phyloP scores from a whole-genome alignment of 1,140 invertebrate genomes.

The Trachymyrmex septentrionalis region DNA sequence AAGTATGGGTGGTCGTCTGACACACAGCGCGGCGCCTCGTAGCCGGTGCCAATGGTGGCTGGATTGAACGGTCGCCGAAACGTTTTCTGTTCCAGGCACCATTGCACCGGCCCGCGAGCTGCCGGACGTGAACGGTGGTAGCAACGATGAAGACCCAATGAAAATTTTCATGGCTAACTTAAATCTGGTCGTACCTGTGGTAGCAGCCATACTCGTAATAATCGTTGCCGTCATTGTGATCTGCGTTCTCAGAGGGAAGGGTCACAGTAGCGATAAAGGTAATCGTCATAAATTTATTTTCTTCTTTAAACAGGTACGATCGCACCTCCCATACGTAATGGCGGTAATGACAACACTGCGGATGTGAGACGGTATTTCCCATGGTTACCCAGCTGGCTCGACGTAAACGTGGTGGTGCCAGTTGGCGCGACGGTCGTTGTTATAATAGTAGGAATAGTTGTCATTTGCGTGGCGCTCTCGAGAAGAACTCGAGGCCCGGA shows the following conservation, averaged over 20 bases:
- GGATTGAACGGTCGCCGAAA: constrained; percentile 71
- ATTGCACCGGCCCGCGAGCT: constrained; percentile 96
- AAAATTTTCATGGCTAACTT: constrained; percentile 94
- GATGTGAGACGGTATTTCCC: constrained; percentile 89
- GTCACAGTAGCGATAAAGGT: constrained; percentile 94
- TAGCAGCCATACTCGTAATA: constrained; percentile 95
- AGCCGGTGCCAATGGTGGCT: constrained; percentile 86
- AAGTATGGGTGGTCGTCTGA: constrained; percentile 77
- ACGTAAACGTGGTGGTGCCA: constrained; percentile 94
- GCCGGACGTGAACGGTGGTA: constrained; percentile 89
- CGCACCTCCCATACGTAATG: constrained; percentile 91
- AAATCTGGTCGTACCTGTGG: constrained; percentile 97
- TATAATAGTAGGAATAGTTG: constrained; percentile 94
- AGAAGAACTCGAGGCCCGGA: constrained; percentile 90
- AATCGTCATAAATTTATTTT: constrained; percentile 71
- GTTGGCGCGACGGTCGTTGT: constrained; percentile 94
- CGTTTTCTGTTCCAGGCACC: constrained; percentile 93
- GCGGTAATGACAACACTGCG: constrained; percentile 86
- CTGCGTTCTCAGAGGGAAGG: constrained; percentile 94
- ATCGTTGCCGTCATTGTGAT: constrained; percentile 96
- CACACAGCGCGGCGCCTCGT: constrained; percentile 74
- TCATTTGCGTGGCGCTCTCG: constrained; percentile 94
- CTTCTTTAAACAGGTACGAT: constrained; percentile 89
- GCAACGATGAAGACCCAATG: constrained; percentile 91
- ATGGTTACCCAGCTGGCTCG: constrained; percentile 94